These are phyloP conservation scores for Ectemnius continuus DNA, from an alignment of 2,888 invertebrate species.

Conservation along the genomic window DNA sequence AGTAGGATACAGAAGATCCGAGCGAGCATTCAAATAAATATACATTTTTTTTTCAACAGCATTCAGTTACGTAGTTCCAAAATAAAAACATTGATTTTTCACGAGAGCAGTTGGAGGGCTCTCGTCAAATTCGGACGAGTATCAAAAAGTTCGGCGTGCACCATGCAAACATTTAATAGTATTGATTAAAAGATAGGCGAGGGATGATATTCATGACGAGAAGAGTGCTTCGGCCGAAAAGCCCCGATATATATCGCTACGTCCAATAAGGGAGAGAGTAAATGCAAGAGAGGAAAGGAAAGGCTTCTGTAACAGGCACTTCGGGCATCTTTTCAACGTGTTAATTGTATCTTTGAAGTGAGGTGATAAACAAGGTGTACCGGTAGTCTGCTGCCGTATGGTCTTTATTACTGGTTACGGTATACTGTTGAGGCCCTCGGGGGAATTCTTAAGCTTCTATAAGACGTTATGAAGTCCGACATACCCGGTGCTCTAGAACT, in stretches of 20 bases:
- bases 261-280: constrained; percentile 10
- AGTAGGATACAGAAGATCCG: too few relatives aligned
- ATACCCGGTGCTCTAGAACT: neutral
- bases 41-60: too few relatives aligned
- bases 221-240: neutral
- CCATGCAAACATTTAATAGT: neutral
- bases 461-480: constrained; percentile 53
- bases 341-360: constrained; percentile 70
- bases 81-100: neutral
- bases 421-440: constrained; percentile 61
- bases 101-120: neutral
- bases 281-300: constrained; percentile 13
- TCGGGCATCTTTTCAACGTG: constrained; percentile 63
- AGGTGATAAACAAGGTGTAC: constrained; percentile 67
- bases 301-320: constrained; percentile 33
- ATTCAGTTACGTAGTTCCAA: neutral
- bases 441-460: constrained; percentile 52
- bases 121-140: neutral
- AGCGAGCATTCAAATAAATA: too few relatives aligned
- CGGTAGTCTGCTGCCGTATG: constrained; percentile 62
- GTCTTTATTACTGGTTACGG: constrained; percentile 69
- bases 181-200: neutral
- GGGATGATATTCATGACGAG: neutral
- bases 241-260: neutral
- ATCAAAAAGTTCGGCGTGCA: neutral